Evolutionary conservation across 2,888 invertebrate species (phyloP), one percentile per base, ranked within the genome.

Genomic region (Epinotia brunnichana): DNA sequence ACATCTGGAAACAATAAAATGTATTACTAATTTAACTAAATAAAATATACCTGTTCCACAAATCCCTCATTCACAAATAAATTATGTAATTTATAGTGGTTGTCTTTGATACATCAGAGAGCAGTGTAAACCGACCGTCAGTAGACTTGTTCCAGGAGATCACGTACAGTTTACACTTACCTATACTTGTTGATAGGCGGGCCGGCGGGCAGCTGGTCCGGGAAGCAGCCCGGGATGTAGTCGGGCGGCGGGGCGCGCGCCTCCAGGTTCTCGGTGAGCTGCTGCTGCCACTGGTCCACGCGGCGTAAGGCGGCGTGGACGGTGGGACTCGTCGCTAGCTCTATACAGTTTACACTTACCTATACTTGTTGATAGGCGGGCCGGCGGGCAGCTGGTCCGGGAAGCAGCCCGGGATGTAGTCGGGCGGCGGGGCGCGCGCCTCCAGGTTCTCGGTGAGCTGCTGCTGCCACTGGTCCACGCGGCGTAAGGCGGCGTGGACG

Each of bases 161-260:
- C 21, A 19, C 7, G 53, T 24, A 24, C 21, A 24, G 21, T 24
- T 24, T 24, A 24, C 21, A 62, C 73, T 1, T 77, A 94, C 92
- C 97, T 95, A 91, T 99, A 99, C 91, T 98, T 99, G 84, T 97
- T 96, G 80, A 98, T 97, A 59, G 98, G 96, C 39, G 98, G 97
- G n/a, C 97, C 96, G 11, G 95, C 90, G 0, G 94, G 93, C 74
- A 93, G 94, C 75, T 95, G 96, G 83, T 98, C 97, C 3, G 98
- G 95, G 86, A 96, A 97, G 87, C 98, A 97, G 41, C 98, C 98
- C 10, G 98, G 97, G 81, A 99, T 97, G 88, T 96, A 99, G 90
- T 97, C 96, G 0, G 94, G 92, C 0, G 98, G 96, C 2, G 97
- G 95, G n/a, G 97, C 96, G 75, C 96, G 95, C 0, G 94, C 86